phyloP scores from a whole-genome alignment of 2,113 vertebrate species.

The Petromus typicus region DNA sequence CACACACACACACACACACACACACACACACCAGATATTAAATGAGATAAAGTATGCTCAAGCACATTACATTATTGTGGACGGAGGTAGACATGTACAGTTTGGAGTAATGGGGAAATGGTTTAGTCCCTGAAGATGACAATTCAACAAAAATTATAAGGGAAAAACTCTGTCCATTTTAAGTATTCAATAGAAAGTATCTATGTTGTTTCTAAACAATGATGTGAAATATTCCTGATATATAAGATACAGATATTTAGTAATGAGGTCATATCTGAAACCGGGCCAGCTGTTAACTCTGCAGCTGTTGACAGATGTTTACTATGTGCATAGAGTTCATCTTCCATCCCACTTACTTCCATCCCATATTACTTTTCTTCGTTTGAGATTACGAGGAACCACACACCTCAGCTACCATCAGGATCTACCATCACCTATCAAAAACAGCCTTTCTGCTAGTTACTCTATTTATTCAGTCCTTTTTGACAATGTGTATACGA shows the following conservation, averaged over 20 bases:
- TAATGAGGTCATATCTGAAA: not conserved
- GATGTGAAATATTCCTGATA: slow-evolving; percentile 40
- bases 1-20: too few species aligned
- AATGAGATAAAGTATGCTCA: not conserved
- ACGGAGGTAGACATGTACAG: not conserved
- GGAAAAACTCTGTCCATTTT: not conserved
- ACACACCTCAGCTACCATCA: not conserved
- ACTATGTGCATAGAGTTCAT: not conserved
- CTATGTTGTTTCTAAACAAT: not conserved
- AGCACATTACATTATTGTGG: not conserved
- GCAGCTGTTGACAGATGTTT: not conserved
- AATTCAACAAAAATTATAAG: not conserved
- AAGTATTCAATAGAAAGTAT: slow-evolving; percentile 54
- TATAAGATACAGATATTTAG: not conserved
- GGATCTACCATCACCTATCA: not conserved
- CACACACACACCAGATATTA: too few species aligned
- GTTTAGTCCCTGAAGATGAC: not conserved
- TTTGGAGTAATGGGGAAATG: not conserved
- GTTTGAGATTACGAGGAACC: not conserved
- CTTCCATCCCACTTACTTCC: not conserved
- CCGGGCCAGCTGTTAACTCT: not conserved
- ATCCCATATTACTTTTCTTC: not conserved
- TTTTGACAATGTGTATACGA: not conserved
- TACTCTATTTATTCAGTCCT: not conserved
- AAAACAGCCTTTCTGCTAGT: not conserved